phyloP scores from a whole-genome alignment of 2,888 invertebrate genomes.

The Melanostoma mellinum region DNA sequence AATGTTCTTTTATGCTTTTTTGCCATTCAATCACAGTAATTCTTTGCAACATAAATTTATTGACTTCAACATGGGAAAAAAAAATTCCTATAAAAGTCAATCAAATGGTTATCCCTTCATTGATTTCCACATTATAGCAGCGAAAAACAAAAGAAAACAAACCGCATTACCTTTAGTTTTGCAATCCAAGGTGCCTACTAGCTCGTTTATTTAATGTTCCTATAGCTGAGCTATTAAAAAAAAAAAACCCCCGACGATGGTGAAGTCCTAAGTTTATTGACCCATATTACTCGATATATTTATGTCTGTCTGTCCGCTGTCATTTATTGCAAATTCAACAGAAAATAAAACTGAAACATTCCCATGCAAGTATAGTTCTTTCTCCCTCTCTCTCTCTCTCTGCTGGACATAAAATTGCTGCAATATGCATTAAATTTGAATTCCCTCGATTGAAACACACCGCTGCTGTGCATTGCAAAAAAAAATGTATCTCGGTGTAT shows the following conservation, averaged over 20 bases:
- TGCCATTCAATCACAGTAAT: too few relatives aligned
- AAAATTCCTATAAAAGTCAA: too few relatives aligned
- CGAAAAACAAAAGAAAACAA: not conserved
- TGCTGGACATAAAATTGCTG: constrained; percentile 29
- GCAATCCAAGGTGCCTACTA: constrained; percentile 2
- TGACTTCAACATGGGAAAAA: too few relatives aligned
- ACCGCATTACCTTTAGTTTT: not conserved
- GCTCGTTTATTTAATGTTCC: constrained; percentile 30
- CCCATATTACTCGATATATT: constrained; percentile 53
- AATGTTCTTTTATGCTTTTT: too few relatives aligned
- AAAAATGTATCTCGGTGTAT: too few relatives aligned
- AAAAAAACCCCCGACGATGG: constrained; percentile 8
- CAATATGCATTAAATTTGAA: constrained; percentile 53
- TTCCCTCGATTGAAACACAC: constrained; percentile 11
- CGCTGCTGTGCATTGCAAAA: constrained; percentile 9
- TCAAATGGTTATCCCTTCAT: too few relatives aligned
- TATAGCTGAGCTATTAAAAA: not conserved
- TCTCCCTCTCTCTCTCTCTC: not conserved
- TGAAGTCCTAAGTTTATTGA: constrained; percentile 53
- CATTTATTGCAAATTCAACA: constrained; percentile 49
- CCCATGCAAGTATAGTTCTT: constrained; percentile 27
- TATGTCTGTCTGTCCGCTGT: constrained; percentile 40
- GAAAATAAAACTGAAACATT: constrained; percentile 44
- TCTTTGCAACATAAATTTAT: too few relatives aligned
- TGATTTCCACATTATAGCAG: too few relatives aligned